Conservation (phyloP, 2,888 invertebrate species). For the Eristalis pertinax region DNA sequence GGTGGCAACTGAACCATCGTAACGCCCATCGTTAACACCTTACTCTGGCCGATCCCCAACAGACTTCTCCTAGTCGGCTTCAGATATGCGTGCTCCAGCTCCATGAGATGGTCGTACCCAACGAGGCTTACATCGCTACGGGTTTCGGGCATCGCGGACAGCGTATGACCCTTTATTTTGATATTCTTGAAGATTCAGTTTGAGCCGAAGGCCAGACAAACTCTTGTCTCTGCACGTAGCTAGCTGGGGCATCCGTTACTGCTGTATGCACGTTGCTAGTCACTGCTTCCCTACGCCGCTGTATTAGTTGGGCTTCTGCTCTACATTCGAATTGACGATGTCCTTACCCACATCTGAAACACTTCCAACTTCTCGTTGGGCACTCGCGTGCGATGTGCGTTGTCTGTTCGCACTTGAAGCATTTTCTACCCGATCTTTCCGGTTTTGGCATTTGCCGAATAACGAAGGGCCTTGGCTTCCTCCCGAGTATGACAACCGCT, state of each 20-base stretch:
- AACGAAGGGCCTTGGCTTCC: background rate
- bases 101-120: slow-evolving; percentile 20
- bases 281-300: background rate
- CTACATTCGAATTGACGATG: slow-evolving; percentile 9
- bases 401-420: slow-evolving; percentile 5
- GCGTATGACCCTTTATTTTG: background rate
- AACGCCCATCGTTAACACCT: slow-evolving; percentile 1
- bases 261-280: slow-evolving; percentile 8
- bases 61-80: slow-evolving; percentile 7
- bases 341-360: slow-evolving; percentile 14
- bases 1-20: too few relatives aligned
- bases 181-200: slow-evolving; percentile 23
- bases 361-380: background rate
- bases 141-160: slow-evolving; percentile 48
- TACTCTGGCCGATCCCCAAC: slow-evolving; percentile 4
- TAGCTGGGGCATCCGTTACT: background rate
- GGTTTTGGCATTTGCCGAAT: background rate
- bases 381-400: slow-evolving; percentile 6
- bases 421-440: background rate
- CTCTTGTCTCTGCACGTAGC: background rate
- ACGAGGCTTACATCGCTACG: slow-evolving; percentile 35
- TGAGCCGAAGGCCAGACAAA: background rate
- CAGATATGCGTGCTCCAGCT: slow-evolving; percentile 6
- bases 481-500: slow-evolving; percentile 2
- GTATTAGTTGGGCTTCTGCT: background rate